phyloP scores from a whole-genome alignment of 2,113 vertebrate genomes.

The Motacilla alba region DNA sequence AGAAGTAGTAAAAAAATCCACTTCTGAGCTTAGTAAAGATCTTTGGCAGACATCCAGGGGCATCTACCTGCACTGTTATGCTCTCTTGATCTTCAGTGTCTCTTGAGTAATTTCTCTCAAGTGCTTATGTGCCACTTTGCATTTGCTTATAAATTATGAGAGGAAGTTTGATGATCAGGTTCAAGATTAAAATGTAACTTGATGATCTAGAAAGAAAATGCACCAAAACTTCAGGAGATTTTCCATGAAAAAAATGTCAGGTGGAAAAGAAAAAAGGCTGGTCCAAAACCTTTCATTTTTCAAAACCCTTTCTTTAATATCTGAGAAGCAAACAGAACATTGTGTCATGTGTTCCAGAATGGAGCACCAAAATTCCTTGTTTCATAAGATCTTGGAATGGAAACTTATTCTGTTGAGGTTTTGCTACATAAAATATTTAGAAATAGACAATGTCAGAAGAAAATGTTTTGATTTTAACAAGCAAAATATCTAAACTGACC shows the following conservation, averaged over 20 bases:
- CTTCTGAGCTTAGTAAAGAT: neutral
- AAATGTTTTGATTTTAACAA: neutral
- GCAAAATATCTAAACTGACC: neutral
- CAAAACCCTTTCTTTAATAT: neutral
- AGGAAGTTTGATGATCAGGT: slow-evolving; percentile 34
- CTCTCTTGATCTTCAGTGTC: neutral
- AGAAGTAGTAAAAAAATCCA: slow-evolving; percentile 54
- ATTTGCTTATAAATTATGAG: slow-evolving; percentile 26
- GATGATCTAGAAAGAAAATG: neutral
- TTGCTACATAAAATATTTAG: neutral
- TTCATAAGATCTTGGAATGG: neutral
- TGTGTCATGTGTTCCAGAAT: neutral
- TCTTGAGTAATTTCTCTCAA: slow-evolving; percentile 9
- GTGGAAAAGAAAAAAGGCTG: neutral
- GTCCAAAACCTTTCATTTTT: neutral
- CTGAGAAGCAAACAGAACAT: neutral
- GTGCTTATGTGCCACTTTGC: neutral
- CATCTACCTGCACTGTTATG: neutral
- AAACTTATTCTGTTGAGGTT: neutral
- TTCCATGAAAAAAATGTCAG: neutral
- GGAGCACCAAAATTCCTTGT: neutral
- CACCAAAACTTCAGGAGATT: neutral
- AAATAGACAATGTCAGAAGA: neutral
- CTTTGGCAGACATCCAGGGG: neutral
- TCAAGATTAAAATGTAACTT: slow-evolving; percentile 26